phyloP scores from a whole-genome alignment of 2,113 vertebrate genomes.

The Strix aluco region DNA sequence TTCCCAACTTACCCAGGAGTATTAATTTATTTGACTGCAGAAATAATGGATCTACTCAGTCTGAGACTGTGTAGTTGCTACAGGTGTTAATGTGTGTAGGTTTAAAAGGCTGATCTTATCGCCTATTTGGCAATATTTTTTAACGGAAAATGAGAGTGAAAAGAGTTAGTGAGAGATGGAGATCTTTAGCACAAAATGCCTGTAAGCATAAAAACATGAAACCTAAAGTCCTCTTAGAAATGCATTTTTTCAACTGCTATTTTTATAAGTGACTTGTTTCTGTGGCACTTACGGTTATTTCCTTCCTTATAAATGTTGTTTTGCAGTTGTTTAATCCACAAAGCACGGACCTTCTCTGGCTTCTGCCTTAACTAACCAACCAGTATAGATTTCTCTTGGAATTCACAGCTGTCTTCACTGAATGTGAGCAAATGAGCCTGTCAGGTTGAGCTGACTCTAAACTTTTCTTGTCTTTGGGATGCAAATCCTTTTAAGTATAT shows the following conservation, averaged over 20 bases:
- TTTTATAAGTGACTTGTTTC: not conserved
- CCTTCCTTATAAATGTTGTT: conserved; percentile 11
- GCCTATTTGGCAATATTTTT: not conserved
- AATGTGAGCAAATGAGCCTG: conserved; percentile 58
- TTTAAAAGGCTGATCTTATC: not conserved
- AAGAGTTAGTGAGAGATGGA: not conserved
- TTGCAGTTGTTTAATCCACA: not conserved
- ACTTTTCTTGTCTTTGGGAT: conserved; percentile 61
- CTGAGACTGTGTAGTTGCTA: not conserved
- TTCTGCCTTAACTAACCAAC: conserved; percentile 32
- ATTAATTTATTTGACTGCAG: not conserved
- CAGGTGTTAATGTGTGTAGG: not conserved
- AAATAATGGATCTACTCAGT: not conserved
- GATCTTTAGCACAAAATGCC: not conserved
- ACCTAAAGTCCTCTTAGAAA: not conserved
- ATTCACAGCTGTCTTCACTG: conserved; percentile 52
- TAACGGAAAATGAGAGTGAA: not conserved
- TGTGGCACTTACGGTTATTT: not conserved
- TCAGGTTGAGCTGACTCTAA: conserved; percentile 64
- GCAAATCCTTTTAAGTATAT: conserved; percentile 55
- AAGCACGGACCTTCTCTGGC: not conserved
- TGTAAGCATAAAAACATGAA: not conserved
- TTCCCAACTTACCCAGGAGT: not conserved
- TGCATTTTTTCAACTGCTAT: not conserved
- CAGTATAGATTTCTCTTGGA: conserved; percentile 40